Percentiles rank a stretch among this genome's conserved stretches.
Evolutionary conservation across 2,888 invertebrate genomes (phyloP).

Genomic region (Thera britannica): DNA sequence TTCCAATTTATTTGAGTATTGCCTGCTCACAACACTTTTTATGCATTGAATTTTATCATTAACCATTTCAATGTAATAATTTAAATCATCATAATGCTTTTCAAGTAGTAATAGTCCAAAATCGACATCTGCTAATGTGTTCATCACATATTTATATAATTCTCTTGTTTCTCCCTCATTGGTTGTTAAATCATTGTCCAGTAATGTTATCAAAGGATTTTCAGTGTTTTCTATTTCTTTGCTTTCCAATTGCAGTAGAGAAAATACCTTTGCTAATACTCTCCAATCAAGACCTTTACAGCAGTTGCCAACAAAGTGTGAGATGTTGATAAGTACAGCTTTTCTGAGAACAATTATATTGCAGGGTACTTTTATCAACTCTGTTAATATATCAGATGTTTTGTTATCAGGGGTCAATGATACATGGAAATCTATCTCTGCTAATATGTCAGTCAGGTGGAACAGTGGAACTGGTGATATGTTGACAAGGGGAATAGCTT

Average conservation of each 20-base stretch:
- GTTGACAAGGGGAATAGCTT: conserved; percentile 61
- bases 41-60: conserved; percentile 54
- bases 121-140: conserved; percentile 53
- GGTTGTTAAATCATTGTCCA: conserved; percentile 46
- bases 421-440: conserved; percentile 43
- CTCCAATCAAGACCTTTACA: conserved; percentile 57
- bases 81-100: conserved; percentile 50
- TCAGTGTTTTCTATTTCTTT: conserved; percentile 33
- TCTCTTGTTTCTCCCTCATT: conserved; percentile 45
- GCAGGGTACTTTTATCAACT: conserved; percentile 66
- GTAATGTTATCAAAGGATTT: conserved; percentile 45
- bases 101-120: conserved; percentile 59
- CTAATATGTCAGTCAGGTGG: conserved; percentile 59
- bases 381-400: conserved; percentile 45
- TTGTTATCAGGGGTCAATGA: conserved; percentile 31
- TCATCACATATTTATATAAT: conserved; percentile 50
- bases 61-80: conserved; percentile 51
- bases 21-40: conserved; percentile 56
- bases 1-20: conserved; percentile 64
- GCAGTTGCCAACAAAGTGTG: conserved; percentile 59
- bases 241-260: conserved; percentile 48
- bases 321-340: conserved; percentile 61
- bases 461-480: conserved; percentile 74
- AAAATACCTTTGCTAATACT: conserved; percentile 54
- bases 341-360: conserved; percentile 69